These are phyloP conservation scores for Drosophila anomalata DNA, from an alignment of 2,888 invertebrate genomes.

Conservation along the genomic window DNA sequence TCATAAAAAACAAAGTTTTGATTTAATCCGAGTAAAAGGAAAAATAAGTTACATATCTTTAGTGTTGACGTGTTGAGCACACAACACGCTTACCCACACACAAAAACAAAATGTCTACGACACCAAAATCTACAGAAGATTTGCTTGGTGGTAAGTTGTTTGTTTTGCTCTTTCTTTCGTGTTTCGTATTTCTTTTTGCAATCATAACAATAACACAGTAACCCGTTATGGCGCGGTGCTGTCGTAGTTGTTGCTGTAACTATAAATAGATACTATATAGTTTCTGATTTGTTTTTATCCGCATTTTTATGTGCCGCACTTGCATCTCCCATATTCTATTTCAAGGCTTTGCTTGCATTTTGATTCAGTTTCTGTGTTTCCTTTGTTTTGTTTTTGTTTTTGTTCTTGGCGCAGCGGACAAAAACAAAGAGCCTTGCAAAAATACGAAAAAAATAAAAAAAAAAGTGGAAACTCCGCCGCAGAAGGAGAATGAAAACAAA, in stretches of 20 bases:
- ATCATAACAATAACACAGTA: slow-evolving; percentile 65
- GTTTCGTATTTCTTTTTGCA: slow-evolving; percentile 47
- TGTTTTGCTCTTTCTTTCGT: slow-evolving; percentile 36
- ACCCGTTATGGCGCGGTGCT: slow-evolving; percentile 46
- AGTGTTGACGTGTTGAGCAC: slow-evolving; percentile 57
- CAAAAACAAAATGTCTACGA: slow-evolving; percentile 82
- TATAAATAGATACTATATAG: slow-evolving; percentile 52
- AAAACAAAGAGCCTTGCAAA: slow-evolving; percentile 59
- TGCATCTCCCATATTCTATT: slow-evolving; percentile 46
- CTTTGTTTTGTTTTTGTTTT: slow-evolving; percentile 58
- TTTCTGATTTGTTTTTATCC: slow-evolving; percentile 37
- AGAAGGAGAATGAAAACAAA: slow-evolving; percentile 50
- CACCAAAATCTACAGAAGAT: slow-evolving; percentile 83
- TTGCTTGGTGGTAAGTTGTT: slow-evolving; percentile 83
- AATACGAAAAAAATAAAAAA: not conserved
- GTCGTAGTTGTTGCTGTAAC: slow-evolving; percentile 43
- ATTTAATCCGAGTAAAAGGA: slow-evolving; percentile 57
- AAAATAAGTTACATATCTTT: slow-evolving; percentile 68
- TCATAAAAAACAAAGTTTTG: slow-evolving; percentile 56
- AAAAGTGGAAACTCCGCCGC: slow-evolving; percentile 50
- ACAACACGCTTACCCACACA: slow-evolving; percentile 36
- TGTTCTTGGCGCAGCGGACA: slow-evolving; percentile 29
- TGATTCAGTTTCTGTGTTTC: slow-evolving; percentile 46
- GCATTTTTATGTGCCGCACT: slow-evolving; percentile 25
- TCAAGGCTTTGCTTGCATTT: slow-evolving; percentile 68